Evolutionary conservation across 2,888 invertebrate genomes (phyloP).

Genomic region (Platycnemis pennipes): DNA sequence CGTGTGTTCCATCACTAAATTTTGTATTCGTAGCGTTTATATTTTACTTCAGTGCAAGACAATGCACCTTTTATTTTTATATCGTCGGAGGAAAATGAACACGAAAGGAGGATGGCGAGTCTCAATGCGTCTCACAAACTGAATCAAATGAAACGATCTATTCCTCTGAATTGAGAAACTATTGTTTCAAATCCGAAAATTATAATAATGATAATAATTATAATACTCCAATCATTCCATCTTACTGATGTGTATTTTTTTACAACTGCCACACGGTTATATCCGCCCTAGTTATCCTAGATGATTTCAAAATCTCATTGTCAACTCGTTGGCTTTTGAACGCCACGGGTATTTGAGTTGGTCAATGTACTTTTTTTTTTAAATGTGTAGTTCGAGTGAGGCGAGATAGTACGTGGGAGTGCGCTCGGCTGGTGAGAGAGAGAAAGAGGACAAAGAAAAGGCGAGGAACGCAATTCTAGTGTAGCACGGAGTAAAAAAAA

Average conservation of each 20-base stretch:
- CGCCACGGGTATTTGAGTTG: neutral
- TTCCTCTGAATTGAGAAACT: conserved; percentile 23
- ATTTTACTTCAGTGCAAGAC: conserved; percentile 52
- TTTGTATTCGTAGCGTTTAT: conserved; percentile 31
- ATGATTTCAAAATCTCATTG: neutral
- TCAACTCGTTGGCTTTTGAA: neutral
- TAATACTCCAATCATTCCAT: conserved; percentile 30
- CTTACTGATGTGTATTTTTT: conserved; percentile 56
- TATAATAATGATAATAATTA: neutral
- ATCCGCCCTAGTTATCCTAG: conserved; percentile 47
- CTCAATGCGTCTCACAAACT: neutral
- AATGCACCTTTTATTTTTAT: conserved; percentile 64
- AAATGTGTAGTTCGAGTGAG: neutral
- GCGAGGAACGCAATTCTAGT: neutral
- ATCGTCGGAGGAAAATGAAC: conserved; percentile 45
- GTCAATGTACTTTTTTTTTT: neutral
- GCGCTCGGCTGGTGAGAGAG: neutral
- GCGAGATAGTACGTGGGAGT: neutral
- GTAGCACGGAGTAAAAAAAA: neutral
- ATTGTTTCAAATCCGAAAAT: conserved; percentile 24
- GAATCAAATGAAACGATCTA: neutral
- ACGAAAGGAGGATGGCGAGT: conserved; percentile 41
- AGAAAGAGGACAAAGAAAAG: neutral
- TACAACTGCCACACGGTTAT: conserved; percentile 29
- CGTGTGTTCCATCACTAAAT: conserved; percentile 57